These are phyloP conservation scores for Sciurus niger DNA, from an alignment of 2,113 vertebrate species.

Conservation along the genomic window DNA sequence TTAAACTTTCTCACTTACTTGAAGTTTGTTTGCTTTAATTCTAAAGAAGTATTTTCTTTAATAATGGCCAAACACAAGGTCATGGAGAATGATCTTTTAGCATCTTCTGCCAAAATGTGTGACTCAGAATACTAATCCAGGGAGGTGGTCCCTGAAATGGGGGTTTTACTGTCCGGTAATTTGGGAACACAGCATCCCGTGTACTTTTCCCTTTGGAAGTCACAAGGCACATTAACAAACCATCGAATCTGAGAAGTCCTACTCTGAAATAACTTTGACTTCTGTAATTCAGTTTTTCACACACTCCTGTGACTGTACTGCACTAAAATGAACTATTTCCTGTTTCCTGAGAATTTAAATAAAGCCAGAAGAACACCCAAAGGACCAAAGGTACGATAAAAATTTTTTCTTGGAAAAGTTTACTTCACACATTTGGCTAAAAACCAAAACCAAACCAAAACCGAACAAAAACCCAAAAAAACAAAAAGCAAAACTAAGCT, in stretches of 20 bases:
- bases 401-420: background rate
- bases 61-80: background rate
- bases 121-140: background rate
- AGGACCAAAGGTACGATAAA: background rate
- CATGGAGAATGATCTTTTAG: background rate
- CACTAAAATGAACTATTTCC: background rate
- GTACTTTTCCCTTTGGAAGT: background rate
- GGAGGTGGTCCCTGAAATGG: background rate
- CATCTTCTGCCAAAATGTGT: background rate
- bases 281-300: background rate
- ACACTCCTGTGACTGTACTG: background rate
- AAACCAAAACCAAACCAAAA: background rate
- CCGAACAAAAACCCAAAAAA: no score
- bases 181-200: background rate
- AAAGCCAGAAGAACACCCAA: constrained; percentile 4
- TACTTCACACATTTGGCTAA: background rate
- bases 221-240: background rate
- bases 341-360: constrained; percentile 17
- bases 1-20: background rate
- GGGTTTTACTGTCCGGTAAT: background rate
- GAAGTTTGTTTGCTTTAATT: background rate
- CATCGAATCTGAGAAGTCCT: background rate
- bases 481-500: no score
- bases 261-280: background rate
- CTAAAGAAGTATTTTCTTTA: background rate